phyloP scores from a whole-genome alignment of 2,113 vertebrate genomes.

The Amphilophus citrinellus region DNA sequence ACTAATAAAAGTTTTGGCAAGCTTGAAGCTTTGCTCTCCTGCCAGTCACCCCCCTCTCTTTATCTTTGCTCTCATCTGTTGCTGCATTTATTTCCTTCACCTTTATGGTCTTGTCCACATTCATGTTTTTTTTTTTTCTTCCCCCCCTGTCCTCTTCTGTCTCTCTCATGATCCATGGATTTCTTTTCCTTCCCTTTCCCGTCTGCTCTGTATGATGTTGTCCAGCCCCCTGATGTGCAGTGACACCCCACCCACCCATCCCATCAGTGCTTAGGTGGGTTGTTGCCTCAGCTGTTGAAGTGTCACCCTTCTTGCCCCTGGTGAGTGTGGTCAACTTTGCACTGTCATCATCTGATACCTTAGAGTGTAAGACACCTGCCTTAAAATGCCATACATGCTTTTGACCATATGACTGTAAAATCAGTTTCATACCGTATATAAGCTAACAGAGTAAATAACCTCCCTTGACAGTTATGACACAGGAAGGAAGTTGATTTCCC shows the following conservation, averaged over 20 bases:
- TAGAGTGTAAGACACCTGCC: background rate
- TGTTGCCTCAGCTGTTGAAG: constrained; percentile 57
- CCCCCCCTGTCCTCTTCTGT: constrained; percentile 37
- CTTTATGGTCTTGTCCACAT: constrained; percentile 40
- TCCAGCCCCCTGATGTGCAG: constrained; percentile 59
- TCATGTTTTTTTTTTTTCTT: background rate
- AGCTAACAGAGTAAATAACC: background rate
- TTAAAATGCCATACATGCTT: background rate
- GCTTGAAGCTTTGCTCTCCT: constrained; percentile 47
- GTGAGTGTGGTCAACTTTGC: constrained; percentile 66
- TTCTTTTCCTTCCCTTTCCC: constrained; percentile 39
- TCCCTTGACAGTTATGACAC: constrained; percentile 6
- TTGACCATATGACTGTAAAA: background rate
- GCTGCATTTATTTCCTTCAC: constrained; percentile 34
- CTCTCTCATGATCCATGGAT: constrained; percentile 49
- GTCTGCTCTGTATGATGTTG: constrained; percentile 47
- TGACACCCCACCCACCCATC: constrained; percentile 44
- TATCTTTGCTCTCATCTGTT: constrained; percentile 45
- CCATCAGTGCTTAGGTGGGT: constrained; percentile 40
- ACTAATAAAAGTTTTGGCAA: constrained; percentile 21
- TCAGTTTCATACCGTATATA: background rate
- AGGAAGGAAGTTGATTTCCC: constrained; percentile 68
- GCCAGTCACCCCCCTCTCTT: constrained; percentile 21
- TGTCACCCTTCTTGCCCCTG: constrained; percentile 45
- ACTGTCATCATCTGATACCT: constrained; percentile 22